Percentiles rank a stretch among this genome's conserved stretches.
Conservation (phyloP, 1,140 invertebrate species). For the Agrypnia vestita region DNA sequence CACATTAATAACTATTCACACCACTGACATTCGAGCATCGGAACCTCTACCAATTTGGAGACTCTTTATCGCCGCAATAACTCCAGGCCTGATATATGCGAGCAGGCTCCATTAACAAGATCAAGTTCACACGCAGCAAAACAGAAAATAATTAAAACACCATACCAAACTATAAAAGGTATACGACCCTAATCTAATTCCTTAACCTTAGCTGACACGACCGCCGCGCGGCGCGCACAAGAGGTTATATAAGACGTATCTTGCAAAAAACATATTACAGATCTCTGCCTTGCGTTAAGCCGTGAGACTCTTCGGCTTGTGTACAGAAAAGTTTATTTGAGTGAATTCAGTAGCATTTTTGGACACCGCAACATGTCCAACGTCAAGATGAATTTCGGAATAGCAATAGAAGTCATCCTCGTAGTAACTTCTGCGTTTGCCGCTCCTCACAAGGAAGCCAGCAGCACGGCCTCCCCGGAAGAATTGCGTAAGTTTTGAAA, state of each 20-base stretch:
- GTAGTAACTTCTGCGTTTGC: conserved; percentile 1
- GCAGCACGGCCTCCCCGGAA: neutral
- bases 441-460: conserved; percentile 10
- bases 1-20: too few relatives aligned
- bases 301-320: neutral
- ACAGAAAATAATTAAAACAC: neutral
- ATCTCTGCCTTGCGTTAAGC: neutral
- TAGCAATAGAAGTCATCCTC: conserved; percentile 12
- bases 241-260: conserved; percentile 23
- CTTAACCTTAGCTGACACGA: neutral
- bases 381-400: conserved; percentile 2
- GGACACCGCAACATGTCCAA: neutral
- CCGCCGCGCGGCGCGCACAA: neutral
- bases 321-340: neutral
- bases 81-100: too few relatives aligned
- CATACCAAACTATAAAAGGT: conserved; percentile 7
- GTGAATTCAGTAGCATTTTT: neutral
- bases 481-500: conserved; percentile 14
- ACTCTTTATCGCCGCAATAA: too few relatives aligned
- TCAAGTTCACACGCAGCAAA: conserved; percentile 20
- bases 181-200: conserved; percentile 18
- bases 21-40: too few relatives aligned
- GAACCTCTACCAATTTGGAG: too few relatives aligned
- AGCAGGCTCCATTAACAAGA: conserved; percentile 13
- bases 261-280: neutral